Percentiles rank a stretch among this genome's conserved stretches.
Evolutionary conservation across 37 sponge, comb jelly and placozoan species (phyloP).

Genomic region (Aplysina aerophoba): DNA sequence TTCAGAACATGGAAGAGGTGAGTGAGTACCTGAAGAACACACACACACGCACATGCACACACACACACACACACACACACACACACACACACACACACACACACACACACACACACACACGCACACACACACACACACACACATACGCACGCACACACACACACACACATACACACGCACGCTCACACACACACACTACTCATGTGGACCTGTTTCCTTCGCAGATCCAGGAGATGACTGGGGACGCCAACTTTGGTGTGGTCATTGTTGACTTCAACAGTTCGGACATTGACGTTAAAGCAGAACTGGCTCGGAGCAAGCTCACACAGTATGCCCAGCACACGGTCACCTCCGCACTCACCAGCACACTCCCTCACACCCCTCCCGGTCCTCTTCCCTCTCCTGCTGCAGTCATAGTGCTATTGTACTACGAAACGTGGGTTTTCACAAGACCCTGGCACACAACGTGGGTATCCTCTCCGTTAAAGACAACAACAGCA

Average conservation of each 20-base stretch:
- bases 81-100: too few relatives aligned
- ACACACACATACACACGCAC: too few relatives aligned
- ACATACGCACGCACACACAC: too few relatives aligned
- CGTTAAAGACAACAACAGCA: conserved; percentile 22
- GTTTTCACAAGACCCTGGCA: conserved; percentile 12
- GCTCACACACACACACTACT: too few relatives aligned
- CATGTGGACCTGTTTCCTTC: too few relatives aligned
- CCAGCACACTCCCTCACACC: too few relatives aligned
- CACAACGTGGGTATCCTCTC: conserved; percentile 4
- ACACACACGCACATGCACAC: too few relatives aligned
- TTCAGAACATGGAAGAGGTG: conserved; percentile 77
- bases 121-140: too few relatives aligned
- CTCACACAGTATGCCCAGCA: background rate
- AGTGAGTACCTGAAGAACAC: conserved; percentile 3
- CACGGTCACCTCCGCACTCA: too few relatives aligned
- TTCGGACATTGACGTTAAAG: conserved; percentile 57
- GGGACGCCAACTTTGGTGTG: conserved; percentile 59
- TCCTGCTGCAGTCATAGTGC: background rate
- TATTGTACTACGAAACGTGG: background rate
- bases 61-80: too few relatives aligned
- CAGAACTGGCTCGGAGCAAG: conserved; percentile 25
- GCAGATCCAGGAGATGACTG: conserved; percentile 35
- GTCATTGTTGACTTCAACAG: conserved; percentile 75
- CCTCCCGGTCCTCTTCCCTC: background rate
- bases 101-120: too few relatives aligned